Evolutionary conservation across 2,888 invertebrate genomes (phyloP).

Genomic region (Lochmaea crataegi): DNA sequence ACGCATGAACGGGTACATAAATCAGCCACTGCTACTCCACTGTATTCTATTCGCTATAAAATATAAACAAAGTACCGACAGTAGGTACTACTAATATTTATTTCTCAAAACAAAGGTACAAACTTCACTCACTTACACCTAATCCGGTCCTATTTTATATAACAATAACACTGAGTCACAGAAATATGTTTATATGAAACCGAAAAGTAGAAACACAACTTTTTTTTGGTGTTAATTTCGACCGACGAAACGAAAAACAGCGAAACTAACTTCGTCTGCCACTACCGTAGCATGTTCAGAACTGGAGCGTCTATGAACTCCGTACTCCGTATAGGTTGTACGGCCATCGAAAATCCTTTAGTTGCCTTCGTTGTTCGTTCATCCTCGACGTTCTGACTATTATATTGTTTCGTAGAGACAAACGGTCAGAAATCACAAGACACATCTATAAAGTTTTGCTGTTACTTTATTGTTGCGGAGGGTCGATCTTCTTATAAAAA

Average conservation of each 20-base stretch:
- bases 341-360: constrained; percentile 37
- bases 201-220: constrained; percentile 11
- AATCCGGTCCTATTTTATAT: neutral
- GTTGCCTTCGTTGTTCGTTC: constrained; percentile 23
- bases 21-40: neutral
- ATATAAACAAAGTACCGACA: neutral
- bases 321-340: constrained; percentile 16
- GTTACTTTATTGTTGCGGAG: too few relatives aligned
- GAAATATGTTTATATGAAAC: neutral
- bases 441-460: neutral
- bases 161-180: neutral
- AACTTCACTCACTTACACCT: constrained; percentile 1
- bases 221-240: constrained; percentile 25
- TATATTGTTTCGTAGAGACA: neutral
- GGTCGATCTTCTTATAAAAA: too few relatives aligned
- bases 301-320: constrained; percentile 34
- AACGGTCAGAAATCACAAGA: constrained; percentile 21
- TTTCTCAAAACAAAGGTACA: neutral
- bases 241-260: constrained; percentile 31
- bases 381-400: neutral
- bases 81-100: neutral
- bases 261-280: constrained; percentile 21
- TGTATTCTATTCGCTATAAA: neutral
- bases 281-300: constrained; percentile 37
- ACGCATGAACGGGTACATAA: neutral